These are phyloP conservation scores for Myotis lucifugus DNA, from an alignment of 2,113 vertebrate genomes.

Conservation along the genomic window DNA sequence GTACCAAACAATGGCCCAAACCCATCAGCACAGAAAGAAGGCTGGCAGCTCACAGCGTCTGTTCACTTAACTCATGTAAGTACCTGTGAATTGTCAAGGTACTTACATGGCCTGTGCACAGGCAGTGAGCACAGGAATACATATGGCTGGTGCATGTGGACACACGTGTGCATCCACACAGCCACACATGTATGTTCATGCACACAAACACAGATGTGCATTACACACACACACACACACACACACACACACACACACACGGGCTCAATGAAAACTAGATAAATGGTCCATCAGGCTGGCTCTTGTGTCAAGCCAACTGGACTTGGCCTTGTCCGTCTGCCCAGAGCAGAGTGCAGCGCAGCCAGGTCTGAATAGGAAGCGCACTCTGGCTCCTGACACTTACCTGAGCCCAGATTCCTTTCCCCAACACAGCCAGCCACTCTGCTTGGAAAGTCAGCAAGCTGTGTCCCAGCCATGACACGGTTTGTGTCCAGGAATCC, in stretches of 20 bases:
- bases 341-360: background rate
- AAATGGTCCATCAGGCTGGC: background rate
- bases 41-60: slow-evolving; percentile 18
- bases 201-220: background rate
- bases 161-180: background rate
- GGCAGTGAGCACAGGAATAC: background rate
- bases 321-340: background rate
- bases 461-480: background rate
- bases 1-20: slow-evolving; percentile 63
- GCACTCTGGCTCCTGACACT: background rate
- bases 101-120: background rate
- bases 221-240: background rate
- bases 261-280: background rate
- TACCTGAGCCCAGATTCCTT: background rate
- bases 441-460: background rate
- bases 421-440: background rate
- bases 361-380: background rate
- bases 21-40: slow-evolving; percentile 14
- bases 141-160: background rate
- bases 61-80: slow-evolving; percentile 23
- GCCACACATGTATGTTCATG: background rate
- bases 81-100: background rate
- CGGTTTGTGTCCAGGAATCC: background rate
- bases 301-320: background rate
- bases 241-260: background rate